A percentile compares a stretch with the other conserved stretches of the same genome.
phyloP scores from a whole-genome alignment of 2,797 vertebrate genomes.

The Lagothrix lagotricha region DNA sequence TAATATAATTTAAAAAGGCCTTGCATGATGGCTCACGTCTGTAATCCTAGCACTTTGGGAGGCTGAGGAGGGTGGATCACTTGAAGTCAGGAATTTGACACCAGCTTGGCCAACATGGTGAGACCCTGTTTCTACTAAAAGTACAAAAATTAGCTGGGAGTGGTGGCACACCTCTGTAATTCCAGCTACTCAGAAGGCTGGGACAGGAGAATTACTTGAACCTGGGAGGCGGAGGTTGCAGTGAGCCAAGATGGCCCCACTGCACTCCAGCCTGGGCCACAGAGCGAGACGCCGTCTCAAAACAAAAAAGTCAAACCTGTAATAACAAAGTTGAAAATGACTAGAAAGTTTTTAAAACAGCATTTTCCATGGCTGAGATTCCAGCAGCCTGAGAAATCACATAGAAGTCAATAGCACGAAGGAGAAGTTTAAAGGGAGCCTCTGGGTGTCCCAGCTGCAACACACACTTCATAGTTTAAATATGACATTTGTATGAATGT shows the following conservation, averaged over 20 bases:
- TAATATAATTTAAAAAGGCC: not conserved
- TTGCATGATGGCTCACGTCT: rapidly evolving
- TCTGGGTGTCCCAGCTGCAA: not conserved
- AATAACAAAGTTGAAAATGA: not conserved
- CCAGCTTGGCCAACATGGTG: not conserved
- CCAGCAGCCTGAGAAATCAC: not conserved
- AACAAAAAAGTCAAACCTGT: not conserved
- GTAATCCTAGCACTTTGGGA: not conserved
- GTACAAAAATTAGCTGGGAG: not conserved
- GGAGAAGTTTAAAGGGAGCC: not conserved
- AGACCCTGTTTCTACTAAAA: not conserved
- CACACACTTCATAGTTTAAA: not conserved
- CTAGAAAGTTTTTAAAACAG: not conserved
- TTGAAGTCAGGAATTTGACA: not conserved
- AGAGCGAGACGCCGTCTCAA: rapidly evolving
- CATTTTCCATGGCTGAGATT: not conserved
- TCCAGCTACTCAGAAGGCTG: not conserved
- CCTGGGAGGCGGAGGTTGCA: not conserved
- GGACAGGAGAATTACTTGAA: not conserved
- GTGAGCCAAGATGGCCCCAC: not conserved
- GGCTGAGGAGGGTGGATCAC: not conserved
- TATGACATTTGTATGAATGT: slow-evolving; percentile 50
- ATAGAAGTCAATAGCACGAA: not conserved
- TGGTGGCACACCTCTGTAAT: not conserved
- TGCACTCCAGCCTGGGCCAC: not conserved